Evolutionary conservation across 2,113 vertebrate genomes (phyloP).

Genomic region (Eolophus roseicapilla): DNA sequence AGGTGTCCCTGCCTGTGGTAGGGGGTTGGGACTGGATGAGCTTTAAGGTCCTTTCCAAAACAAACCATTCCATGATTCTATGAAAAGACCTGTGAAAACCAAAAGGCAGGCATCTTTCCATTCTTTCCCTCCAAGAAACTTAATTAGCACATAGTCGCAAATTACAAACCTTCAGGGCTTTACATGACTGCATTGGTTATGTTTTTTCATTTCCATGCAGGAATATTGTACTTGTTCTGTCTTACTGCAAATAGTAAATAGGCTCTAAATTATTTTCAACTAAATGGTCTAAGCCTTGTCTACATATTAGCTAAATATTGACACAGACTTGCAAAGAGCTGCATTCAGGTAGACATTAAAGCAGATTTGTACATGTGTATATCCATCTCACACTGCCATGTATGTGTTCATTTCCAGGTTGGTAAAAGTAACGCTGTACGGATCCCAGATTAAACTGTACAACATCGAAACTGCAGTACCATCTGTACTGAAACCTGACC

Average conservation of each 20-base stretch:
- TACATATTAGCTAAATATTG: not conserved
- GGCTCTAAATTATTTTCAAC: not conserved
- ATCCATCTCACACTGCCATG: accelerated
- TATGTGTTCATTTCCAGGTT: constrained; percentile 73
- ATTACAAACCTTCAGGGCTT: not conserved
- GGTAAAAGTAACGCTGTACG: constrained; percentile 94
- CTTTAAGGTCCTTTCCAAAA: not conserved
- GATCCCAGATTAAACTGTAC: constrained; percentile 93
- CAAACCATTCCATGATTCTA: not conserved
- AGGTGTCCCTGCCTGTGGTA: not conserved
- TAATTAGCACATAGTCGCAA: not conserved
- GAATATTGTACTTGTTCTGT: not conserved
- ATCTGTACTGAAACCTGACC: constrained; percentile 95
- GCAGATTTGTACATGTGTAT: not conserved
- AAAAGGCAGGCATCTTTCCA: not conserved
- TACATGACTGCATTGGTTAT: not conserved
- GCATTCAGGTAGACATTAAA: not conserved
- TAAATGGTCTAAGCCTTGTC: not conserved
- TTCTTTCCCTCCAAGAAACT: not conserved
- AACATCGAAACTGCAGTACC: constrained; percentile 97
- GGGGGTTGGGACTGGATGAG: not conserved
- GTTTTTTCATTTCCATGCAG: not conserved
- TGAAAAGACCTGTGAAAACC: not conserved
- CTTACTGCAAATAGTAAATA: not conserved
- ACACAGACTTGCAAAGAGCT: not conserved